Evolutionary conservation across 30 jellyfish, hydroid and myxozoan genomes (phyloP).

Genomic region (Morbakka virulenta): DNA sequence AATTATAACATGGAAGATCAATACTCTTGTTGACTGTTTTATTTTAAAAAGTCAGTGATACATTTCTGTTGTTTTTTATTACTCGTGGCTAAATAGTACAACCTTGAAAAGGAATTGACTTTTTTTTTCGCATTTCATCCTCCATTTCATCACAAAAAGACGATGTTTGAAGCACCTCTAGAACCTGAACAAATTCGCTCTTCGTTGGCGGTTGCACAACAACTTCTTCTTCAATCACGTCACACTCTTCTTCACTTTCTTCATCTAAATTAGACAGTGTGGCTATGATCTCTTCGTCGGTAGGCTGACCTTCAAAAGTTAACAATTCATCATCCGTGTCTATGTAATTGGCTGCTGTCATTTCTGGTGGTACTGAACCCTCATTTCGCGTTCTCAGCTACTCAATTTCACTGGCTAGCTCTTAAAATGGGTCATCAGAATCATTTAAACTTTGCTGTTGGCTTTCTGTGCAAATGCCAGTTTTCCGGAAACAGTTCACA

Average conservation of each 20-base stretch:
- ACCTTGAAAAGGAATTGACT: not conserved
- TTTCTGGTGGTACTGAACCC: no score
- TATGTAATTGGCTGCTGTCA: no score
- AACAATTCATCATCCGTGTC: conserved; percentile 27
- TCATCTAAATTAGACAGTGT: conserved; percentile 19
- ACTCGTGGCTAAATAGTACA: not conserved
- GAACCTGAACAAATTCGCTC: conserved; percentile 30
- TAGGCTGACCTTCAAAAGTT: conserved; percentile 27
- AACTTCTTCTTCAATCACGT: conserved; percentile 34
- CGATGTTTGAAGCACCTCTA: not conserved
- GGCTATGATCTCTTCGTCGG: conserved; percentile 23
- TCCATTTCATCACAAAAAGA: conserved; percentile 9
- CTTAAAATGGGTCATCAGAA: no score
- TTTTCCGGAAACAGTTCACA: no score
- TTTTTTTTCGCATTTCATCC: not conserved
- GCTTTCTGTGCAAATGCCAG: no score
- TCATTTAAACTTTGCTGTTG: no score
- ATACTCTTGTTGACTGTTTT: not conserved
- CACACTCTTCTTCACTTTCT: conserved; percentile 37
- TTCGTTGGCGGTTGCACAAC: conserved; percentile 24
- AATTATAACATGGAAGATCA: not conserved
- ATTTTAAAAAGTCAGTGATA: not conserved
- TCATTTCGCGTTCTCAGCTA: no score
- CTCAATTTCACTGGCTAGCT: no score
- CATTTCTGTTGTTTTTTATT: not conserved